Evolutionary conservation across 1,140 invertebrate genomes (phyloP), one percentile per base, ranked within the genome.

Genomic region (Eciton burchellii): DNA sequence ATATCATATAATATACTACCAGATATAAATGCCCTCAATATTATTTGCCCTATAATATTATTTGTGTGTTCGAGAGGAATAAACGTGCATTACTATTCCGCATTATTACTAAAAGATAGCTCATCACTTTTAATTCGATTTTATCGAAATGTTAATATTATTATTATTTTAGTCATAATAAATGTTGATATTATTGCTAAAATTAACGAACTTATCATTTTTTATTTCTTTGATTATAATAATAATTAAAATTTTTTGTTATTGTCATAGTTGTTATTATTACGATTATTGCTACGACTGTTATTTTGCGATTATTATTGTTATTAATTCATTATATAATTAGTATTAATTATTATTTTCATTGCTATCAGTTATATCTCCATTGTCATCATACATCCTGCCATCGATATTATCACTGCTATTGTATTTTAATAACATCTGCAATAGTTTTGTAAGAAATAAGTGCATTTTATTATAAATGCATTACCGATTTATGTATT

Each of bases 41-140:
- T 89, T 89, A 88, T 86, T 52, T 73, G 56, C n/a, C n/a, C n/a
- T n/a, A 89, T 89, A 89, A 88, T 89, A 89, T 89, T 89, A 89
- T 89, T 73, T 74, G 70, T 84, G 85, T 89, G 73, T 68, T 73
- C 77, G 60, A 57, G 54, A 87, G 68, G 35, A 35, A 35, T 52
- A 72, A 29, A 82, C 19, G 66, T 60, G 70, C 26, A 56, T 41
- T 3, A 35, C 6, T 35, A 35, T 6, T 84, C 54, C 62, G 70
- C 60, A 81, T 60, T 83, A 66, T 24, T 73, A 81, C 35, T 81
- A 79, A 79, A 66, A 66, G 60, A 52, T 52, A 79, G 43, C 68
- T 86, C 70, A 81, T 87, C 86, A 76, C 86, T 83, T 77, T 82
- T 83, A 82, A 43, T 76, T 79, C 68, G 60, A 79, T 81, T 85